Base-by-base conservation (phyloP, 2,888 invertebrate species). In the Ceraclea dissimilis region DNA sequence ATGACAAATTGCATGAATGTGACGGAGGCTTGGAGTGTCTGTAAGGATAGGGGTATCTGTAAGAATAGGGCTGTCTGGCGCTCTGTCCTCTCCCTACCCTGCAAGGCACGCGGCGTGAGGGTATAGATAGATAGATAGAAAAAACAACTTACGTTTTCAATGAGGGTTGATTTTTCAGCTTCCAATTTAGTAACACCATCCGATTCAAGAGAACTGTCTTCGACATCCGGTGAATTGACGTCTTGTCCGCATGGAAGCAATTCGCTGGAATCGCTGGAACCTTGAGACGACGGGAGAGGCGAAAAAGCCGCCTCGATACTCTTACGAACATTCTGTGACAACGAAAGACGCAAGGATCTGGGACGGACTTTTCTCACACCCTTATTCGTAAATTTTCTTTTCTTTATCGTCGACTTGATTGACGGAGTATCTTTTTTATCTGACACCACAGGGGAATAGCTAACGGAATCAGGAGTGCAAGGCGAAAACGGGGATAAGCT, bases 401-500 rank as follows among this genome's bases (percentile, higher is more conserved):
- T 58, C 31, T 51, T 52, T 4, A 22, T 22, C 47, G 54, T 58
- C 6, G 58, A 58, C 52, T 46, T 55, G 2, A 55, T 54, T 16
- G 13, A 16, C 13, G n/a, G n/a, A 5, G n/a, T 43, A 8, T 43
- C 43, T 43, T 43, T 43, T 43, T 43, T 43, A 43, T 43, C 26
- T 8, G 43, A 43, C 13, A 43, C 43, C 2, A 8, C 5, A 4
- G 46, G 46, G 18, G 46, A 46, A 18, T 18, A 20, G 18, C 10
- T 46, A 18, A 26, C 18, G 20, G 56, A 44, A 18, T 49, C 43
- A 26, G 43, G 34, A 5, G 16, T 26, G 39, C 39, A n/a, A 22
- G 54, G 52, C 20, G 61, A 57, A 56, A 21, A 58, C 1, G 62
- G 52, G 17, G 62, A 59, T 33, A 62, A 34, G 43, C 54, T 56